A percentile compares a stretch with the other conserved stretches of the same genome.
phyloP scores from a whole-genome alignment of 2,888 invertebrate species.

The Nomada fucata region DNA sequence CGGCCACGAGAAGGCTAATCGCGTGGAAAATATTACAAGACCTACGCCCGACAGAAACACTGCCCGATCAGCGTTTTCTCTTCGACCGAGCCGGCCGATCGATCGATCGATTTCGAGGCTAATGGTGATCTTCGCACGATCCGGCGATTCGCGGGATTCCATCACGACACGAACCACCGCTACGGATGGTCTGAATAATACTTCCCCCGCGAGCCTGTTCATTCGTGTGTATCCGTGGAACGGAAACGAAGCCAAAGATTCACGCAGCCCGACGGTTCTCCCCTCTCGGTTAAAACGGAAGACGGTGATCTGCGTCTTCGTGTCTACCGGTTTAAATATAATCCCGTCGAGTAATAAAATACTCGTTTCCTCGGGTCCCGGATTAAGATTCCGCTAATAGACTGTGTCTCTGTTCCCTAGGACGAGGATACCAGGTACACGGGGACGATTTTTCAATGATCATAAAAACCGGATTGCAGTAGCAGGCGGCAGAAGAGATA shows the following conservation, averaged over 20 bases:
- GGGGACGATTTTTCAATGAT: conserved; percentile 30
- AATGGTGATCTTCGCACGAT: not conserved
- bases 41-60: not conserved
- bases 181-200: not conserved
- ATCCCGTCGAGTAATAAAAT: conserved; percentile 13
- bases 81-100: not conserved
- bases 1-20: conserved; percentile 41
- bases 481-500: conserved; percentile 3
- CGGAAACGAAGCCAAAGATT: conserved; percentile 9
- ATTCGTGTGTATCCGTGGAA: not conserved
- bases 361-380: conserved; percentile 5
- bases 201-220: not conserved
- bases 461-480: conserved; percentile 12
- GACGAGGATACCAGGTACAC: conserved; percentile 3
- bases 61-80: not conserved
- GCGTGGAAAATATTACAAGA: conserved; percentile 13
- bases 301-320: conserved; percentile 16
- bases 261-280: not conserved
- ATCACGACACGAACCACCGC: not conserved
- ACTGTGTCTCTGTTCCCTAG: conserved; percentile 23
- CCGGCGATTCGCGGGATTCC: conserved; percentile 3
- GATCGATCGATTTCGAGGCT: not conserved
- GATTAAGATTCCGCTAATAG: conserved; percentile 8
- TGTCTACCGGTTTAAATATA: conserved; percentile 22
- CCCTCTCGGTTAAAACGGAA: conserved; percentile 17